Evolutionary conservation across 2,888 invertebrate species (phyloP), one percentile per base, ranked within the genome.

Genomic region (Miltochrista miniata): DNA sequence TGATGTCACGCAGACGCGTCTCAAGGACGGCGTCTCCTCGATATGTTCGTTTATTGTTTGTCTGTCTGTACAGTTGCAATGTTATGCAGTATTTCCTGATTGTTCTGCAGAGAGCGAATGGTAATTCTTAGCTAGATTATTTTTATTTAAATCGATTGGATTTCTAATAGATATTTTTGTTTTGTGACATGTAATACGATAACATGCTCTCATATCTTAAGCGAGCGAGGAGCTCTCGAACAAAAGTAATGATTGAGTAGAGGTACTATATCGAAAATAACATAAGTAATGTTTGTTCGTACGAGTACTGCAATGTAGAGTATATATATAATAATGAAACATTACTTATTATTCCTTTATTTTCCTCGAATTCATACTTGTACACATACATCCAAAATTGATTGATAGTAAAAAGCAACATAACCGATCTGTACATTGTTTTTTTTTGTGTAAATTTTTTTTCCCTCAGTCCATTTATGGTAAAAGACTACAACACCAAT

Each of bases 381-480:
- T 90, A 90, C 89, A 90, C 90, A 85, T 88, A 87, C 89, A 90
- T 90, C 89, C 85, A 89, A 90, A 90, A 91, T 91, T 91, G 88
- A 91, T 91, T 91, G 88, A 90, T 91, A 90, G 90, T 90, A 90
- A 91, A 90, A 90, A 87, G 85, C 89, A 90, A 90, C 90, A 87
- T 90, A 90, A 91, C 90, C 88, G 85, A 91, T 79, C 68, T 76
- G 70, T 76, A 74, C 82, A 82, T 86, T 83, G 85, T 90, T 89
- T 87, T 82, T 86, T 82, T 85, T 76, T 73, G 59, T 74, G 64
- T 24, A 5, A 5, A 4, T 76, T 77, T 70, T 70, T 68, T 51
- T 71, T 56, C 64, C 72, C 57, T 71, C 56, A 64, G 70, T 60
- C 30, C 30, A 7, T 30, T 30, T 8, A 8, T n/a, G n/a, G n/a